A percentile compares a stretch with the other conserved stretches of the same genome.
phyloP scores from a whole-genome alignment of 2,113 vertebrate species.

The Periophthalmus modestus region DNA sequence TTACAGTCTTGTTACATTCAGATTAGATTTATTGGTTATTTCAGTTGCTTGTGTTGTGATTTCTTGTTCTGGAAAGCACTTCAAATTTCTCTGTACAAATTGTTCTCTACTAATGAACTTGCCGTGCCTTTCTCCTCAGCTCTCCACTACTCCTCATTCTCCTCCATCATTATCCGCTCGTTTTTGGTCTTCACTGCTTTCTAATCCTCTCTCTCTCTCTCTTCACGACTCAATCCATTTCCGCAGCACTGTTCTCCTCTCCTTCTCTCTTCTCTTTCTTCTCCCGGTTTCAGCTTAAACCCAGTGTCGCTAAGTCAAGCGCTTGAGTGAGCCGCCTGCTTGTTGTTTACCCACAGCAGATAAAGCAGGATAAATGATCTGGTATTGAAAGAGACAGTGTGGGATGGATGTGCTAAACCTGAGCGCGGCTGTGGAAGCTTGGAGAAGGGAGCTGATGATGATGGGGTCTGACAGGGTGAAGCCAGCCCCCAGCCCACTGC shows the following conservation, averaged over 20 bases:
- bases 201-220: neutral
- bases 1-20: no score
- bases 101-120: no score
- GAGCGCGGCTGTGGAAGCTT: constrained; percentile 12
- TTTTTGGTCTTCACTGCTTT: neutral
- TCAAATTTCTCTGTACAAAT: no score
- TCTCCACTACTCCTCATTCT: no score
- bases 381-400: constrained; percentile 30
- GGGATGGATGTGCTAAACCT: constrained; percentile 7
- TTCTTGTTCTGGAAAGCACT: no score
- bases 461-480: neutral
- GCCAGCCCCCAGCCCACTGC: neutral
- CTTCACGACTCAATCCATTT: neutral
- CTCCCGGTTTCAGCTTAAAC: neutral
- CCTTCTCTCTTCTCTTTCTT: neutral
- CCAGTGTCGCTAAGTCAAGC: neutral
- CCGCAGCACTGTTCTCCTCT: neutral
- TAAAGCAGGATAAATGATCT: constrained; percentile 19
- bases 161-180: neutral
- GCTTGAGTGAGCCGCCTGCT: constrained; percentile 11
- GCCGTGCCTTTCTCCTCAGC: no score
- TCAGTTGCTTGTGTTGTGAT: no score
- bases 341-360: constrained; percentile 27
- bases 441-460: constrained; percentile 13
- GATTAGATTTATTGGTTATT: no score